Percentiles rank a stretch among this genome's conserved stretches.
phyloP scores from a whole-genome alignment of 1,140 invertebrate species.

The Cydia strobilella region DNA sequence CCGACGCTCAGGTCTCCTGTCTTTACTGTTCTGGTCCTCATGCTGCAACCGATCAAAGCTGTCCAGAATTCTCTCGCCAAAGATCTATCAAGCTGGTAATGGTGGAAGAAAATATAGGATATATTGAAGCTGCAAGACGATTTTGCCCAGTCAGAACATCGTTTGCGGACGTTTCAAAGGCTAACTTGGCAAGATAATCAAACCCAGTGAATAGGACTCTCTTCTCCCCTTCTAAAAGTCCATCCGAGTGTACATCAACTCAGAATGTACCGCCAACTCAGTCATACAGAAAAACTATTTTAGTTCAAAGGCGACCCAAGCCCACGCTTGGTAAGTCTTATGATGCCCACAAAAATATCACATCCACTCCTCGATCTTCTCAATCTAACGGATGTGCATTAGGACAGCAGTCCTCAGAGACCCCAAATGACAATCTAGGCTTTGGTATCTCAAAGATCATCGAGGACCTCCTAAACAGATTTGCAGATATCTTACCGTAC shows the following conservation, averaged over 20 bases:
- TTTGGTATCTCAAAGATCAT: too few relatives aligned
- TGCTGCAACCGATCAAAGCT: conserved; percentile 1
- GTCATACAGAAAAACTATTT: conserved; percentile 14
- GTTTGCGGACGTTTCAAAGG: conserved; percentile 3
- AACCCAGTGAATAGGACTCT: background rate
- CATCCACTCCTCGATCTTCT: background rate
- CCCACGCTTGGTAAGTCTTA: conserved; percentile 6
- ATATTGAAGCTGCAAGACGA: conserved; percentile 3
- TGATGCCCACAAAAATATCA: conserved; percentile 12
- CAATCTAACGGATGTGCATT: conserved; percentile 27
- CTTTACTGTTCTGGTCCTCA: conserved; percentile 31
- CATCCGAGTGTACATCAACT: background rate
- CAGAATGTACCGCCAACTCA: too few relatives aligned
- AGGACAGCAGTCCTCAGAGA: background rate
- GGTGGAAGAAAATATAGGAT: conserved; percentile 10
- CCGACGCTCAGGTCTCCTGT: background rate
- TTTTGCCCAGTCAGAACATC: background rate
- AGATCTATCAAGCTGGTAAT: background rate
- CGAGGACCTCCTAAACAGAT: too few relatives aligned
- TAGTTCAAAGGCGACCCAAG: background rate
- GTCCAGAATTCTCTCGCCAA: conserved; percentile 32
- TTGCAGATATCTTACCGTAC: too few relatives aligned
- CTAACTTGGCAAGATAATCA: background rate
- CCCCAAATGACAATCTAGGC: background rate
- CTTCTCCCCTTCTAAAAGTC: background rate